Base-by-base conservation (phyloP, 2,113 vertebrate genomes). In the Calcarius ornatus region DNA sequence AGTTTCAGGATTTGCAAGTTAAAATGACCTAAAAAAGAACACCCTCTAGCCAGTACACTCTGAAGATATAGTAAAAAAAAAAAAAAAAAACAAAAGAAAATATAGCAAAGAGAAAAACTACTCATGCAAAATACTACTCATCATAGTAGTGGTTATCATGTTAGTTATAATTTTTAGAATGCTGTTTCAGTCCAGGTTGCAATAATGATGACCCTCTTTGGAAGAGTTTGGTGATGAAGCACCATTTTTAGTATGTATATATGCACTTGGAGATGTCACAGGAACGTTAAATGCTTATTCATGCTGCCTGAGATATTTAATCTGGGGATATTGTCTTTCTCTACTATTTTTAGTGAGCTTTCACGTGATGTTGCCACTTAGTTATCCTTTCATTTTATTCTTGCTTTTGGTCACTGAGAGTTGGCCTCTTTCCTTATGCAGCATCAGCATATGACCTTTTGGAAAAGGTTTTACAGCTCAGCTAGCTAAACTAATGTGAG, bases 391-490 rank as follows among this genome's bases (percentile, higher is more conserved):
- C 37, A 94, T 91, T 69, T 95, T 88, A 81, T 22, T 88, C 35
- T 69, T 86, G 37, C 77, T 93, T 87, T 94, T 0, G 6, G 76
- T 94, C 65, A 66, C 22, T 80, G 31, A 64, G 50, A 87, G 37
- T 57, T 96, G 86, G 35, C 70, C 33, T 80, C 63, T 81, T 95
- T 72, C 64, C 45, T 71, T 84, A 33, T 71, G 86, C 79, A 79
- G 77, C 35, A 59, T 96, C 96, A 96, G 91, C 93, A 90, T 59
- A 25, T 87, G 79, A 95, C 92, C 93, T 96, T 88, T 92, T 70
- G 47, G 83, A 57, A 71, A 80, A 64, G 27, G 9, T 15, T 79
- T 79, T 88, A 48, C 45, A 81, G 43, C 56, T 92, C 85, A 89
- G 61, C 31, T 85, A 54, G 45, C 16, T 83, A 69, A 95, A 82